Percentiles rank a stretch among this genome's conserved stretches.
Evolutionary conservation across 2,113 vertebrate species (phyloP).

Genomic region (Ophiodon elongatus): DNA sequence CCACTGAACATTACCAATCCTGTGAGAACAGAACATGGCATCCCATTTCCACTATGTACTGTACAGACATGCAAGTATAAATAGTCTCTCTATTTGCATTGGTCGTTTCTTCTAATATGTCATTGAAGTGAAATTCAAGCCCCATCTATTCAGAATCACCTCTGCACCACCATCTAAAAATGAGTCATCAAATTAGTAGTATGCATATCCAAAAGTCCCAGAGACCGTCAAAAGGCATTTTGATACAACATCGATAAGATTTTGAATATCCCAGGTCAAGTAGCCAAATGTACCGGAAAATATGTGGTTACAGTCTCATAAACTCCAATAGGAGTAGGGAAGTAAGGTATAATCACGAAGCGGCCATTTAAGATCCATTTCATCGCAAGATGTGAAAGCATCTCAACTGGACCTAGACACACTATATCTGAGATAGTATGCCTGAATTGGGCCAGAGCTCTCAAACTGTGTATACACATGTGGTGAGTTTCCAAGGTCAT

Average conservation of each 20-base stretch:
- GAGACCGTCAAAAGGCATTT: background rate
- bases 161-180: background rate
- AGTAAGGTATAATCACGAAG: background rate
- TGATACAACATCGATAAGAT: background rate
- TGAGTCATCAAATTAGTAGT: background rate
- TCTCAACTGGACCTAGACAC: background rate
- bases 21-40: background rate
- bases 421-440: background rate
- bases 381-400: background rate
- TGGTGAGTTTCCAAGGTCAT: background rate
- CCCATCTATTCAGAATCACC: background rate
- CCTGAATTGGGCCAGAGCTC: background rate
- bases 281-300: background rate
- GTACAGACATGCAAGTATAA: no score
- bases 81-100: background rate
- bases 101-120: background rate
- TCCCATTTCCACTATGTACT: background rate
- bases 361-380: background rate
- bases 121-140: background rate
- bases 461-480: background rate
- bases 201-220: background rate
- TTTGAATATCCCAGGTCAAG: background rate
- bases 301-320: background rate
- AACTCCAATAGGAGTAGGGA: no score
- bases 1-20: background rate